A percentile compares a stretch with the other conserved stretches of the same genome.
phyloP scores from a whole-genome alignment of 2,888 invertebrate species.

The Chalcosyrphus nemorum region DNA sequence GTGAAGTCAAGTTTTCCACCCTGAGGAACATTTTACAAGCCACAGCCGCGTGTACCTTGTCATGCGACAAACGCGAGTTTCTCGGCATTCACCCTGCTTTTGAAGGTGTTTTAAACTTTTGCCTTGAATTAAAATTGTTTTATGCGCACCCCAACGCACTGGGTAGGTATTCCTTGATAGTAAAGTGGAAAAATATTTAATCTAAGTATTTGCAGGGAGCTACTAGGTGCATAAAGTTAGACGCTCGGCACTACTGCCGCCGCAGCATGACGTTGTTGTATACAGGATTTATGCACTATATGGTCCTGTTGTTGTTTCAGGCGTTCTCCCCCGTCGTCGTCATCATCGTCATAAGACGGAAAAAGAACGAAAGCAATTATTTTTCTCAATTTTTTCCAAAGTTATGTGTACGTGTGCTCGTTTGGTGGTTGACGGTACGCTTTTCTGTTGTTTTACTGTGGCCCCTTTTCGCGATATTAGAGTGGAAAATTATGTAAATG shows the following conservation, averaged over 20 bases:
- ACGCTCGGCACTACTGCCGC: not conserved
- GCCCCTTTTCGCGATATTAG: constrained; percentile 16
- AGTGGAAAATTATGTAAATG: constrained; percentile 62
- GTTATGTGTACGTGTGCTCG: not conserved
- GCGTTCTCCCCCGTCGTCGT: not conserved
- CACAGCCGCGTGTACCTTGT: not conserved
- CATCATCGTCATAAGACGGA: not conserved
- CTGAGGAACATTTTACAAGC: too few species aligned
- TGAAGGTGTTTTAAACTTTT: constrained; percentile 14
- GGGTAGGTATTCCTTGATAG: too few species aligned
- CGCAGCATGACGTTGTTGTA: not conserved
- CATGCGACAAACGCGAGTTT: constrained; percentile 29
- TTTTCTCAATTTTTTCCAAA: constrained; percentile 45
- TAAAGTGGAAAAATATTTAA: constrained; percentile 30
- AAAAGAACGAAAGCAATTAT: constrained; percentile 41
- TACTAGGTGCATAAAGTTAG: constrained; percentile 19
- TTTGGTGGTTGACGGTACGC: constrained; percentile 31
- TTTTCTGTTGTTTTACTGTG: constrained; percentile 33
- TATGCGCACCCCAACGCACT: not conserved
- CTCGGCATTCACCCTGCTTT: not conserved
- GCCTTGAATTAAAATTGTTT: constrained; percentile 5
- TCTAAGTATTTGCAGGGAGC: constrained; percentile 9
- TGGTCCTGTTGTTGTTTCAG: not conserved
- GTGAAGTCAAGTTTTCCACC: too few species aligned
- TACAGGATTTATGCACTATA: constrained; percentile 19